Base-by-base conservation (phyloP, 1,140 invertebrate genomes). In the Habropoda laboriosa region DNA sequence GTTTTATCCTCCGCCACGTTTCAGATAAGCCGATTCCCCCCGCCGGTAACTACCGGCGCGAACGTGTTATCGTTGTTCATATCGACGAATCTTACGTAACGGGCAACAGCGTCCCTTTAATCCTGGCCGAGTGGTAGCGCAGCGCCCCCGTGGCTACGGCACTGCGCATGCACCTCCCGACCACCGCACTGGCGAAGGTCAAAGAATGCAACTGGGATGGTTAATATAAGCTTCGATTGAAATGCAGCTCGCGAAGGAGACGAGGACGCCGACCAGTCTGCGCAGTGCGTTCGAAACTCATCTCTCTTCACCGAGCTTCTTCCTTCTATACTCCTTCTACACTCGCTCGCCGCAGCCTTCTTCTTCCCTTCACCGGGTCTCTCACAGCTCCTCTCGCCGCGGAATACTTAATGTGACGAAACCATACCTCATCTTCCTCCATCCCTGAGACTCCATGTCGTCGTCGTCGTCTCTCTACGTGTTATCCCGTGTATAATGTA, bases 221-320 rank as follows among this genome's bases (percentile, higher is more conserved):
- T 81, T 87, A 78, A 83, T 85, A 79, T 81, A 81, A 86, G 81
- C 71, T 79, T 64, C 79, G 77, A 86, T 88, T 83, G 80, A 88
- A 85, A 89, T 86, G 86, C 86, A 79, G 71, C 75, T 77, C 79
- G 82, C 82, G 82, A 79, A 71, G 60, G 55, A 71, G 78, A 82
- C 81, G 80, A 86, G 86, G 89, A 89, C 87, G 89, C 86, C 89
- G 85, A 89, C 88, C 88, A 89, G 89, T 89, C 89, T 90, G 87
- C 86, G 79, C 70, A 80, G 64, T 51, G 53, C 61, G 63, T 42
- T 77, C 68, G 21, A 53, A 49, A 40, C 74, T 77, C 79, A 42
- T 67, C 66, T 82, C 32, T n/a, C 67, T 72, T 58, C 75, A n/a
- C n/a, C n/a, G n/a, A n/a, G 61, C 53, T 80, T 71, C 58, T 63